A percentile compares a stretch with the other conserved stretches of the same genome.
Evolutionary conservation across 1,140 invertebrate species (phyloP).

Genomic region (Drosophila asahinai): DNA sequence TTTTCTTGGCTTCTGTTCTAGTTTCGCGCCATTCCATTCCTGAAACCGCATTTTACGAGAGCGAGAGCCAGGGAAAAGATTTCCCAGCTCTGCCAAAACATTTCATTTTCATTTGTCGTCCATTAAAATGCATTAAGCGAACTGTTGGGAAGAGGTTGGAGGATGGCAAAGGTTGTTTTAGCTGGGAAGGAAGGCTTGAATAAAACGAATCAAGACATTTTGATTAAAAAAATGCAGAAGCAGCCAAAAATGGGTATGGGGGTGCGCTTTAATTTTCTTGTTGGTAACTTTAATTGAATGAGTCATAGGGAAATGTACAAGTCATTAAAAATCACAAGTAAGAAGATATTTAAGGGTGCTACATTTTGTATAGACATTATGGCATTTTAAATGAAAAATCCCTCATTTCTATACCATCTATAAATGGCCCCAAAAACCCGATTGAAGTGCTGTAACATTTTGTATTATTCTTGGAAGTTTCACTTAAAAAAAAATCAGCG

Average conservation of each 20-base stretch:
- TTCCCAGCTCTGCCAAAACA: constrained; percentile 57
- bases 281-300: background rate
- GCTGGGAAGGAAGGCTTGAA: background rate
- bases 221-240: constrained; percentile 7
- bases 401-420: no score
- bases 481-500: background rate
- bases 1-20: constrained; percentile 41
- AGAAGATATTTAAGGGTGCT: no score
- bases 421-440: no score
- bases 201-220: background rate
- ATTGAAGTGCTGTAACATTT: background rate
- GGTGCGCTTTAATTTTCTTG: background rate
- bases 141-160: background rate
- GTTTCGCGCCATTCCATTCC: constrained; percentile 6
- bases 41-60: constrained; percentile 31
- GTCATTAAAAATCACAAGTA: no score
- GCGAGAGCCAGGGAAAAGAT: constrained; percentile 27
- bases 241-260: background rate
- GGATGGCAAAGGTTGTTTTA: background rate
- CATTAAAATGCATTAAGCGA: constrained; percentile 75
- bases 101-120: constrained; percentile 65
- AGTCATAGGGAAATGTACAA: background rate
- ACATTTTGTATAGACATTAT: no score
- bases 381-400: background rate
- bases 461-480: background rate